Percentiles rank a stretch among this genome's conserved stretches.
These are phyloP conservation scores for Perccottus glenii DNA, from an alignment of 2,113 vertebrate species.

Conservation along the genomic window DNA sequence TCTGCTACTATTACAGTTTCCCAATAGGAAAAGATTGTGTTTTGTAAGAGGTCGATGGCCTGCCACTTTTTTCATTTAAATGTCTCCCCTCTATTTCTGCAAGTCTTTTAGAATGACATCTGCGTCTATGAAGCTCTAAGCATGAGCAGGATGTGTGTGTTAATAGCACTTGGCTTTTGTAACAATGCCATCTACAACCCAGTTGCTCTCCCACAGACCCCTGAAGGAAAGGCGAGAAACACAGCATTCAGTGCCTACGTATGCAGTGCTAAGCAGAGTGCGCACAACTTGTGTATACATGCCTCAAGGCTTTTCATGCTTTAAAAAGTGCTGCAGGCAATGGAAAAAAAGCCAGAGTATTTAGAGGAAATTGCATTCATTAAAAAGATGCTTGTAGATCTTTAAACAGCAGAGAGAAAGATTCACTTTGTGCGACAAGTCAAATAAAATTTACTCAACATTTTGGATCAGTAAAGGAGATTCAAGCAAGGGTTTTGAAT, in stretches of 20 bases:
- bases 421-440: slow-evolving; percentile 50
- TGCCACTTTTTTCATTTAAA: slow-evolving; percentile 63
- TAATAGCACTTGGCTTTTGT: slow-evolving; percentile 76
- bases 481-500: slow-evolving; percentile 8
- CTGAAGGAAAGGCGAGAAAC: slow-evolving; percentile 60
- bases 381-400: slow-evolving; percentile 64
- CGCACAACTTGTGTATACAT: slow-evolving; percentile 62
- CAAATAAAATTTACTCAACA: slow-evolving; percentile 42
- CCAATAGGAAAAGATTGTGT: slow-evolving; percentile 61
- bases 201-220: slow-evolving; percentile 72
- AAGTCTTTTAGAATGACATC: slow-evolving; percentile 79
- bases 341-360: slow-evolving; percentile 58
- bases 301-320: slow-evolving; percentile 68
- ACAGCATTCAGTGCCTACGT: slow-evolving; percentile 64
- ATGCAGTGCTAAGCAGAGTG: slow-evolving; percentile 52
- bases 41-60: slow-evolving; percentile 68
- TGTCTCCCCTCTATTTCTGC: slow-evolving; percentile 59
- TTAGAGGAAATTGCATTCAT: slow-evolving; percentile 71
- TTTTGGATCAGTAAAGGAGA: slow-evolving; percentile 42
- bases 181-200: slow-evolving; percentile 76
- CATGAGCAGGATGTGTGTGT: slow-evolving; percentile 72
- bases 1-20: slow-evolving; percentile 58
- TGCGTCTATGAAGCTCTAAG: slow-evolving; percentile 75
- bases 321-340: slow-evolving; percentile 60
- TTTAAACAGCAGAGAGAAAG: slow-evolving; percentile 46